These are phyloP conservation scores for Mionectes olivaceus DNA, from an alignment of 2,797 vertebrate genomes.

Conservation along the genomic window DNA sequence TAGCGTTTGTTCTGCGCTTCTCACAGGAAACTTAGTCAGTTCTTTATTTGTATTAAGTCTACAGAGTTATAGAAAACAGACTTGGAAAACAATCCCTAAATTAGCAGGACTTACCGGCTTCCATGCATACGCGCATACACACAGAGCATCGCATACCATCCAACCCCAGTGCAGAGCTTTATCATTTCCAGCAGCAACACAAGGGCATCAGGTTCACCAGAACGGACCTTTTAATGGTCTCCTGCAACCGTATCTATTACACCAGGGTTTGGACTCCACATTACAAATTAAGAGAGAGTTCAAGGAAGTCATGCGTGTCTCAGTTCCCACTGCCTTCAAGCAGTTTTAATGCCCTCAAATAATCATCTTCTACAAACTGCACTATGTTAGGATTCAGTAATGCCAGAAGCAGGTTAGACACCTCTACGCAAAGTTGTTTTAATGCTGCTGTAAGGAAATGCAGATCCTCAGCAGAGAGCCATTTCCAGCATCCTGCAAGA, in stretches of 20 bases:
- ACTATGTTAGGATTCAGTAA: background rate
- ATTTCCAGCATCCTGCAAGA: background rate
- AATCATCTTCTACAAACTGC: background rate
- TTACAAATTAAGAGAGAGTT: slow-evolving; percentile 59
- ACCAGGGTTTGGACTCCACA: background rate
- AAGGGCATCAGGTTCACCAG: slow-evolving; percentile 60
- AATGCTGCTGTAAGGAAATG: background rate
- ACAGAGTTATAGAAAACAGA: slow-evolving; percentile 13
- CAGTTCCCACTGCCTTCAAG: background rate
- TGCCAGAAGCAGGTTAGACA: background rate
- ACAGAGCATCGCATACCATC: background rate
- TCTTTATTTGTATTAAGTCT: slow-evolving; percentile 55
- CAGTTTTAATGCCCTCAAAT: background rate
- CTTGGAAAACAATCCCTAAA: slow-evolving; percentile 63
- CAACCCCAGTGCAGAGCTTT: background rate
- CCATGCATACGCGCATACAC: background rate
- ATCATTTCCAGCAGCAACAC: slow-evolving; percentile 63
- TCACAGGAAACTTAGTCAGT: slow-evolving; percentile 34
- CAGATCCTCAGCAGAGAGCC: background rate
- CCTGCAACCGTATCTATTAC: slow-evolving; percentile 50
- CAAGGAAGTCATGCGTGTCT: slow-evolving; percentile 64
- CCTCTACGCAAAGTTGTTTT: background rate
- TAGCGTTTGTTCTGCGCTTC: background rate
- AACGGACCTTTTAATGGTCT: slow-evolving; percentile 47
- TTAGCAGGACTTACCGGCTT: slow-evolving; percentile 20